These are phyloP conservation scores for Zhengitettix transpicula DNA, from an alignment of 2,888 invertebrate genomes.

Conservation along the genomic window DNA sequence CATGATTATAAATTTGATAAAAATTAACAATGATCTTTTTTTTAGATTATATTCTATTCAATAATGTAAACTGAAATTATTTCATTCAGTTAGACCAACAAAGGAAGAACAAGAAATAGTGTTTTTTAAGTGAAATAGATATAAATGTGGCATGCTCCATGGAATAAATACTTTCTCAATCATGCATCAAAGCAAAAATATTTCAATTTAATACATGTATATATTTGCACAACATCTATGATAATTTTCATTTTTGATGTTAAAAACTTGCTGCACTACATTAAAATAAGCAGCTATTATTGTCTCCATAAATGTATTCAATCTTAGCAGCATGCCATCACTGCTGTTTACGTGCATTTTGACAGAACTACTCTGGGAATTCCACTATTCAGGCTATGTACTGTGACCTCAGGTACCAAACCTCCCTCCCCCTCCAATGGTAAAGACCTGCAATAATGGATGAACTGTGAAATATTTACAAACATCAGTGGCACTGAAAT, in stretches of 20 bases:
- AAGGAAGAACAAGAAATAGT: neutral
- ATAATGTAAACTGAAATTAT: neutral
- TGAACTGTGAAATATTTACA: neutral
- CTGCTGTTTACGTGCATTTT: neutral
- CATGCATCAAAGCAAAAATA: no score
- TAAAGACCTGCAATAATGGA: neutral
- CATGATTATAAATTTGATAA: neutral
- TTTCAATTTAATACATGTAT: no score
- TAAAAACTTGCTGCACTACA: no score
- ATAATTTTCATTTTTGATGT: no score
- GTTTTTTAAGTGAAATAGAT: no score
- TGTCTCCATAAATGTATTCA: no score
- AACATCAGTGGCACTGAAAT: neutral
- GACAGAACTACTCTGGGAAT: neutral
- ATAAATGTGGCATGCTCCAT: no score
- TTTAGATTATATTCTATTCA: neutral
- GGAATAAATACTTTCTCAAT: no score
- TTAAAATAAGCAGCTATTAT: no score
- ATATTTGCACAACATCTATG: no score
- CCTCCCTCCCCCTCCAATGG: constrained; percentile 1
- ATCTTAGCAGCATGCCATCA: no score
- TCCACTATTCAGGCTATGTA: neutral
- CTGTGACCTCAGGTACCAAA: neutral
- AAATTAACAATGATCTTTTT: neutral
- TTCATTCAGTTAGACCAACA: neutral